Conservation (phyloP, 2,797 vertebrate species). For the Pelodytes ibericus region DNA sequence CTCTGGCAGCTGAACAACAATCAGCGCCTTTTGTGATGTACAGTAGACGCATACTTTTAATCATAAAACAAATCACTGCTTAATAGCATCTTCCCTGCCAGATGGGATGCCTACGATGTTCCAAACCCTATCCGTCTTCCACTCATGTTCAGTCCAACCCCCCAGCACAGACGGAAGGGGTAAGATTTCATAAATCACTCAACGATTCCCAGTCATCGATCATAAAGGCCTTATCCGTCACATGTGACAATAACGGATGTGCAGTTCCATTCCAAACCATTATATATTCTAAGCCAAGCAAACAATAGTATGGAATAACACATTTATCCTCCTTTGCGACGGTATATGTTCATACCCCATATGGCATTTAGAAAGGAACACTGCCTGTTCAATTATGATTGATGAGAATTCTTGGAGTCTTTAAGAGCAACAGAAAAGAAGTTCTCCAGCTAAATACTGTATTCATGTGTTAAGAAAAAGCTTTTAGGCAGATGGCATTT, state of each 20-base stretch:
- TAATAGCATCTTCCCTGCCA: slow-evolving; percentile 61
- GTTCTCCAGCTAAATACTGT: slow-evolving; percentile 32
- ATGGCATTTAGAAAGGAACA: slow-evolving; percentile 56
- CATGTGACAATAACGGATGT: slow-evolving; percentile 65
- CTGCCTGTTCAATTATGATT: slow-evolving; percentile 63
- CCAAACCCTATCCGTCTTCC: slow-evolving; percentile 53
- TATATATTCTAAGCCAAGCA: slow-evolving; percentile 68
- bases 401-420: slow-evolving; percentile 67
- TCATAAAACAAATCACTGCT: slow-evolving; percentile 65
- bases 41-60: slow-evolving; percentile 41
- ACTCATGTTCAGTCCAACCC: slow-evolving; percentile 45
- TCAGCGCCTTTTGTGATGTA: slow-evolving; percentile 11
- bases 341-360: slow-evolving; percentile 64
- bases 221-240: slow-evolving; percentile 61
- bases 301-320: slow-evolving; percentile 64
- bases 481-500: slow-evolving; percentile 40
- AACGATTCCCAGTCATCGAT: slow-evolving; percentile 58
- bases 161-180: slow-evolving; percentile 54
- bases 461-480: slow-evolving; percentile 43
- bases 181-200: slow-evolving; percentile 65
- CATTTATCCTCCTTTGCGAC: slow-evolving; percentile 64
- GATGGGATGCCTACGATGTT: slow-evolving; percentile 59
- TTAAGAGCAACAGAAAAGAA: slow-evolving; percentile 18
- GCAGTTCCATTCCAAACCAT: slow-evolving; percentile 58
- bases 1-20: background rate